Conservation (phyloP, 2,888 invertebrate genomes). For the Drosophila paranaensis region DNA sequence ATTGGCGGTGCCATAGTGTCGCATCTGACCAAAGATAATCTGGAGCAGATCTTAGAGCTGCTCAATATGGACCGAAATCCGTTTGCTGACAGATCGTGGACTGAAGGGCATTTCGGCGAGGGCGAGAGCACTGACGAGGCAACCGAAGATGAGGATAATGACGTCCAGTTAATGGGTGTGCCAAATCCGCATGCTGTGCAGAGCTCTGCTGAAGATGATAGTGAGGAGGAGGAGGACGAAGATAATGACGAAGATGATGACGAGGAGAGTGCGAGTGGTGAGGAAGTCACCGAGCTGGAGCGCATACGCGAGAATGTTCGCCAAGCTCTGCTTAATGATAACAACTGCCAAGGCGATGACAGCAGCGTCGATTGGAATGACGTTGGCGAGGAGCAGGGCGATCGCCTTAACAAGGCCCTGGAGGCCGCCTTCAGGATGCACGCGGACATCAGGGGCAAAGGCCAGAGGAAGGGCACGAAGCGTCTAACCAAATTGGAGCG, state of each 20-base stretch:
- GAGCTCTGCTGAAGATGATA: conserved; percentile 3
- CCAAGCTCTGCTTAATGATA: conserved; percentile 37
- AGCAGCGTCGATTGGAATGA: conserved; percentile 75
- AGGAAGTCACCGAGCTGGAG: conserved; percentile 31
- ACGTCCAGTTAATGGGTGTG: neutral
- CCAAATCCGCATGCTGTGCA: neutral
- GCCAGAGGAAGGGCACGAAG: conserved; percentile 25
- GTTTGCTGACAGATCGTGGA: conserved; percentile 12
- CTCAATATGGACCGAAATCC: conserved; percentile 61
- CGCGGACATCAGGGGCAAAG: conserved; percentile 12
- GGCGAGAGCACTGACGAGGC: neutral
- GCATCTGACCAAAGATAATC: conserved; percentile 34
- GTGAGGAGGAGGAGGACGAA: conserved; percentile 7
- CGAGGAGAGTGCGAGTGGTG: neutral
- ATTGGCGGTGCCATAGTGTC: conserved; percentile 35
- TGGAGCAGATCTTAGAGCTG: conserved; percentile 48
- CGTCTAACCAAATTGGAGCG: conserved; percentile 54
- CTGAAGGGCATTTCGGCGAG: too few species aligned
- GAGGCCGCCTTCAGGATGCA: conserved; percentile 55
- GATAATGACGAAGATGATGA: neutral
- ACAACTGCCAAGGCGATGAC: conserved; percentile 16
- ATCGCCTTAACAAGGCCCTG: conserved; percentile 60
- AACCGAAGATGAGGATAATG: conserved; percentile 4
- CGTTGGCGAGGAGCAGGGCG: conserved; percentile 58
- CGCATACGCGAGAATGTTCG: conserved; percentile 63